phyloP scores from a whole-genome alignment of 1,140 invertebrate species.

The Palaemon carinicauda region DNA sequence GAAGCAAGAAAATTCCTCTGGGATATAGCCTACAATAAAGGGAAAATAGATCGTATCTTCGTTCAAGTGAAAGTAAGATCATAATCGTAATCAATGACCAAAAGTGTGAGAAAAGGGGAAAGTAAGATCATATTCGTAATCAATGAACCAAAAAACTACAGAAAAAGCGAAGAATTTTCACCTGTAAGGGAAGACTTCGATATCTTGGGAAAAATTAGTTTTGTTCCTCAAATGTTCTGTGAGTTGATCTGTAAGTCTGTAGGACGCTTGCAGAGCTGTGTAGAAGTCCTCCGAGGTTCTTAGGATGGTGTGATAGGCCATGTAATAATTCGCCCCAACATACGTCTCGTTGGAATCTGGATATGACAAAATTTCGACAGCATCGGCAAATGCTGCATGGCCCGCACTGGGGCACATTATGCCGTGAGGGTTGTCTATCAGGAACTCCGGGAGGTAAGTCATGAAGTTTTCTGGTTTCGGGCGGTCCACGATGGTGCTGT shows the following conservation, averaged over 20 bases:
- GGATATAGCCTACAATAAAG: too few relatives aligned
- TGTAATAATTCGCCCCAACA: slow-evolving; percentile 79
- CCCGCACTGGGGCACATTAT: slow-evolving; percentile 81
- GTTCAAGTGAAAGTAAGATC: too few relatives aligned
- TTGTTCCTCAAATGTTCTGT: slow-evolving; percentile 72
- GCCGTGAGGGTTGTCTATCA: slow-evolving; percentile 80
- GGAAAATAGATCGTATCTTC: too few relatives aligned
- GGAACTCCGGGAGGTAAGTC: slow-evolving; percentile 78
- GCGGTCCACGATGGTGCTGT: slow-evolving; percentile 5
- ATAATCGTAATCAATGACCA: too few relatives aligned
- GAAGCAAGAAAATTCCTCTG: too few relatives aligned
- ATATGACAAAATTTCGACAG: slow-evolving; percentile 63
- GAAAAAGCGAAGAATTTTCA: slow-evolving; percentile 62
- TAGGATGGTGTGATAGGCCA: slow-evolving; percentile 87
- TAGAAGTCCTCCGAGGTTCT: slow-evolving; percentile 83
- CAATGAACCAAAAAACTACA: too few relatives aligned
- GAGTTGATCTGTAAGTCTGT: slow-evolving; percentile 78
- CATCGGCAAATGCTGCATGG: slow-evolving; percentile 75
- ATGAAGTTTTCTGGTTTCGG: slow-evolving; percentile 72
- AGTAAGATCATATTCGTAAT: too few relatives aligned
- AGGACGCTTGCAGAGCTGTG: slow-evolving; percentile 76
- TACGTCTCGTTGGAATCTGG: slow-evolving; percentile 52
- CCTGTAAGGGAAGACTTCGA: slow-evolving; percentile 89
- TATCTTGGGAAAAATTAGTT: slow-evolving; percentile 63
- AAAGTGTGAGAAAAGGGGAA: too few relatives aligned